phyloP scores from a whole-genome alignment of 2,888 invertebrate genomes.

The Periphyllus acericola region DNA sequence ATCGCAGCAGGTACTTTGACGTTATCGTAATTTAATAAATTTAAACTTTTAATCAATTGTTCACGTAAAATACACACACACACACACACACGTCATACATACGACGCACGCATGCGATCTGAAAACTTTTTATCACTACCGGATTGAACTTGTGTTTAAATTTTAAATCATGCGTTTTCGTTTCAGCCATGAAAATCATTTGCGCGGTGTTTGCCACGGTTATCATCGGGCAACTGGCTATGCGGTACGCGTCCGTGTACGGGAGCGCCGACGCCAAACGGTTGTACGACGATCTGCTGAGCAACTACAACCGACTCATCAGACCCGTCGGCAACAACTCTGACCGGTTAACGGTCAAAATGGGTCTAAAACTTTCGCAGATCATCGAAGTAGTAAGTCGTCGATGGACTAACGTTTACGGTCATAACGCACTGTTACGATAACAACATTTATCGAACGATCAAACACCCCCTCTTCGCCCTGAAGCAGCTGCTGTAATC shows the following conservation, averaged over 20 bases:
- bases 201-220: conserved; percentile 4
- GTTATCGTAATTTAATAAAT: not conserved
- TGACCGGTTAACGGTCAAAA: conserved; percentile 65
- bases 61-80: no score
- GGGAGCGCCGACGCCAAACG: conserved; percentile 73
- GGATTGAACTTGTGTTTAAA: no score
- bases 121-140: no score
- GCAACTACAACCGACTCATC: conserved; percentile 92
- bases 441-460: no score
- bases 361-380: conserved; percentile 65
- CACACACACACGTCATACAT: no score
- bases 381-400: conserved; percentile 65
- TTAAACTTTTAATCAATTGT: no score
- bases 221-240: conserved; percentile 45
- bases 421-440: no score
- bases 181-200: conserved; percentile 40
- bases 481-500: no score
- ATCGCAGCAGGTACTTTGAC: not conserved
- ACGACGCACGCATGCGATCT: no score
- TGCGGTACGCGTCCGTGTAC: conserved; percentile 62
- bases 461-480: no score
- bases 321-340: conserved; percentile 66
- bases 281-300: conserved; percentile 94
- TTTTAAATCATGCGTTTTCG: no score
- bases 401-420: not conserved